Conservation (phyloP, 2,113 vertebrate species). For the Brachirus orientalis region DNA sequence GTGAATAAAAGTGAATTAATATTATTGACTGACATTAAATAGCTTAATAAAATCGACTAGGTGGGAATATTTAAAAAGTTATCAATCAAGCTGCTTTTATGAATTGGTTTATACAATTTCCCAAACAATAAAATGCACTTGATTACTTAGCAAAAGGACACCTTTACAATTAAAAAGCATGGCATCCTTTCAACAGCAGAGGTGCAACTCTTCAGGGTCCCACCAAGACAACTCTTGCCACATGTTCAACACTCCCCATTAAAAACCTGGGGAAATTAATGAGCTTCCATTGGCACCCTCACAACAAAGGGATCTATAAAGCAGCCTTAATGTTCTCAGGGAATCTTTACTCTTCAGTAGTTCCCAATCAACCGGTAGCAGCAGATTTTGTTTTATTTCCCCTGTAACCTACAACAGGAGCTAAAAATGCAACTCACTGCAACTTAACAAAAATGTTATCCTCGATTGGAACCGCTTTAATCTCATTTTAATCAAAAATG, state of each 20-base stretch:
- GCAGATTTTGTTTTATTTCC: conserved; percentile 79
- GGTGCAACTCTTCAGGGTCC: conserved; percentile 77
- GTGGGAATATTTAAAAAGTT: conserved; percentile 12
- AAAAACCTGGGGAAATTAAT: conserved; percentile 83
- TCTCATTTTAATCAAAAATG: conserved; percentile 55
- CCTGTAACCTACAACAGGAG: conserved; percentile 72
- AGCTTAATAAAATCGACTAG: not conserved
- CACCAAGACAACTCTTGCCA: conserved; percentile 79
- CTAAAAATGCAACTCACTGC: conserved; percentile 65
- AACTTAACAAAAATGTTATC: conserved; percentile 70
- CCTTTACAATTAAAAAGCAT: conserved; percentile 79
- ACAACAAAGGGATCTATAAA: conserved; percentile 83
- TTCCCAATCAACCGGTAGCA: conserved; percentile 81
- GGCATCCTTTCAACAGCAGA: conserved; percentile 73
- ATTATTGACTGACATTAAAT: not conserved
- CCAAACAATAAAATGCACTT: conserved; percentile 44
- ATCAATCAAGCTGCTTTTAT: conserved; percentile 11
- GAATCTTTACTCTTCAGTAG: conserved; percentile 81
- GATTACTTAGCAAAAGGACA: conserved; percentile 68
- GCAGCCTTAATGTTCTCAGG: conserved; percentile 77
- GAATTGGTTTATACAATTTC: conserved; percentile 29
- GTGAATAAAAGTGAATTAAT: not conserved
- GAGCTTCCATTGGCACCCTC: conserved; percentile 80
- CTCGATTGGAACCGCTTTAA: conserved; percentile 61
- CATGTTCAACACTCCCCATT: conserved; percentile 81